Evolutionary conservation across 2,113 vertebrate genomes (phyloP), one percentile per base, ranked within the genome.

Genomic region (Dendrocopos noguchii): DNA sequence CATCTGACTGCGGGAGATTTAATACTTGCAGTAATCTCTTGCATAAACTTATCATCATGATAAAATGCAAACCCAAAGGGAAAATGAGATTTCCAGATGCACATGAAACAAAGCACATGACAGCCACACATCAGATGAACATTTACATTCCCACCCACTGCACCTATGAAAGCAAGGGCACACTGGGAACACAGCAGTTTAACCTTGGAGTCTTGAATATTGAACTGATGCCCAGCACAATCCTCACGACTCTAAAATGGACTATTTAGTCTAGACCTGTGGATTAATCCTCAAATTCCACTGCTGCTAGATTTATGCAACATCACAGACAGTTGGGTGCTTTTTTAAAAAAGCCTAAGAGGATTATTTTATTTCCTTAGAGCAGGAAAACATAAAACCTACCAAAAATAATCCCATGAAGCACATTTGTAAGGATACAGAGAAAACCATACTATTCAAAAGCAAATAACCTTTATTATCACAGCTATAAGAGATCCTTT

Each of bases 331-430:
- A 78, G 50, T 80, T 90, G 68, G 57, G 77, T 29, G 4, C 13
- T 5, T 68, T 77, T 76, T 79, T 29, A 5, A 14, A 91, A 42
- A 67, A 50, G 22, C 4, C 8, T 93, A 87, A 96, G 61, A 91
- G 77, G 70, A 93, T 95, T 90, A 91, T 67, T 27, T 20, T 78
- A 64, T 64, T 93, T 93, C 86, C 78, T 78, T 68, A 84, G 59
- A 81, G 57, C 29, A 87, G n/a, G 64, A 87, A 94, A 92, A 79
- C 76, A 63, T 52, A n/a, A 50, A 13, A 42, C 0, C 6, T 11
- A 5, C 71, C 71, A 34, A 10, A 85, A 92, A 47, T 59, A 93
- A 93, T 68, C 87, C 55, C 61, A 47, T 18, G 28, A 90, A 86
- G 50, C 33, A 72, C 59, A 84, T 84, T 64, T 82, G 66, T 10